Evolutionary conservation across 2,888 invertebrate genomes (phyloP), one percentile per base, ranked within the genome.

Genomic region (Zootermopsis nevadensis): DNA sequence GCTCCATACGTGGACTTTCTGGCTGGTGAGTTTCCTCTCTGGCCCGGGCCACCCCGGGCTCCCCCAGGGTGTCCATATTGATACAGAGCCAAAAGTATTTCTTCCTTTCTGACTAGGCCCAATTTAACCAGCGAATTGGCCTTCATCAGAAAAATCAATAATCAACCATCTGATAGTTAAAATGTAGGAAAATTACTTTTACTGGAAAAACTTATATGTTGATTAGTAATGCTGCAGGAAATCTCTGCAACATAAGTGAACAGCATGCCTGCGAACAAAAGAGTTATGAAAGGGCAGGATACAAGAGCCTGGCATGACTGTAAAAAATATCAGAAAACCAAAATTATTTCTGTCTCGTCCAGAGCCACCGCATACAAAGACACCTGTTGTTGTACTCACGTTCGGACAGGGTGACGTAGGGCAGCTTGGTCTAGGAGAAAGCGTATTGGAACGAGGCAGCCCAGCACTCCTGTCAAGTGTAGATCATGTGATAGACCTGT

Each of bases 331-430:
- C 27, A 77, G 55, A 38, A 77, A 53, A 77, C 24, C 30, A 31
- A 77, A 77, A 55, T 55, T 79, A 48, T 33, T n/a, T 22, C 35
- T 79, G 24, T 60, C 66, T 19, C 31, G 79, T 12, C 79, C 60
- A 12, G 79, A 79, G 31, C 31, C 79, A 66, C 74, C 74, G n/a
- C n/a, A 74, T 19, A 31, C 30, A 8, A 80, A 60, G 55, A 66
- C 48, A 31, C 66, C 82, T 24, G 84, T 83, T 12, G 53, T 83
- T 48, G 93, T 96, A 53, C 90, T 96, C 48, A 92, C 94, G 0
- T 95, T 96, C 85, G 98, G 98, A 0, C 94, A 95, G 86, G 97
- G 97, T 0, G 97, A 97, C 88, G 95, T 96, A 7, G 98, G 98
- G 0, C 98, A 98, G 88, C 91, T 98, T 15, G 98, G 98, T 0